Evolutionary conservation across 2,797 vertebrate genomes (phyloP), one percentile per base, ranked within the genome.

Genomic region (Cirrhinus mrigala): DNA sequence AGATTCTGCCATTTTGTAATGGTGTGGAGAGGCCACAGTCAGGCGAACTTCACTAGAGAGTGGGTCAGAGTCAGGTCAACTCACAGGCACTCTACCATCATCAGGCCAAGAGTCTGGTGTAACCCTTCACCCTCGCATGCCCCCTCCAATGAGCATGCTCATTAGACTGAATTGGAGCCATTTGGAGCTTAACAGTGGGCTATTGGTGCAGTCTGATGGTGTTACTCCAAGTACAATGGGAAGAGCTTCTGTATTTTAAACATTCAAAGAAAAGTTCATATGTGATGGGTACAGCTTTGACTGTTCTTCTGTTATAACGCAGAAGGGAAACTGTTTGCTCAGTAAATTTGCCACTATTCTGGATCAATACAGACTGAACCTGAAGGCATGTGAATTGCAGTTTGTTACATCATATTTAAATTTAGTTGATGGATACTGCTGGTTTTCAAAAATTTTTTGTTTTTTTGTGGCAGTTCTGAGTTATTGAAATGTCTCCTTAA

Each of bases 1-100:
- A 87, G 84, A 88, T 80, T 84, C 88, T 90, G 87, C 90, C 91
- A 92, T 92, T 90, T 92, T 92, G 86, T 88, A 83, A 82, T 80
- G 84, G 73, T 83, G 79, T 87, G 82, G 80, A 89, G 77, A 79
- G 85, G 88, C 81, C 84, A 89, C 56, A 76, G 84, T 81, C 68
- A 88, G 82, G 84, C 78, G 68, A 90, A 91, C 90, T 89, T 89
- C 85, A 89, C 86, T 82, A 29, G 46, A 20, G 66, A 88, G 50
- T 76, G 70, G 90, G 86, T 92, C 89, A 91, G 85, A 89, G 82
- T 87, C 85, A 86, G 89, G 88, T 89, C 88, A 91, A 69, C 70
- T 82, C 76, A 69, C 52, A 84, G 73, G 82, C 85, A 73, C 91
- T 83, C 86, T 81, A 87, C 79, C 50, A 78, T 81, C 73, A 71